Percentiles rank a stretch among this genome's conserved stretches.
phyloP scores from a whole-genome alignment of 2,888 invertebrate species.

The Syrphus vitripennis region DNA sequence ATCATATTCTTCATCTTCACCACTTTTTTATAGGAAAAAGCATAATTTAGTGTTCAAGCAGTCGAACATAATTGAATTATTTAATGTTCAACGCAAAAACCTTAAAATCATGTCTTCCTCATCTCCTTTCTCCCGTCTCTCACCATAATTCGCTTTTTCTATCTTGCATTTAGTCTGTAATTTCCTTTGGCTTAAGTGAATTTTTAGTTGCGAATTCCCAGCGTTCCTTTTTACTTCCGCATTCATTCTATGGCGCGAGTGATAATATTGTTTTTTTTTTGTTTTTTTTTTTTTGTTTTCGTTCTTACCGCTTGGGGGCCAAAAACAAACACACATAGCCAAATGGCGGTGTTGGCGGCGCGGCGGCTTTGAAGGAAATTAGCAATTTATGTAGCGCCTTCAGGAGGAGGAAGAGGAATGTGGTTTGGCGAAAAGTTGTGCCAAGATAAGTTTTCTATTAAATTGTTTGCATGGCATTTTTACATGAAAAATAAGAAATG shows the following conservation, averaged over 20 bases:
- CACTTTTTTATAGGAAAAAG: not conserved
- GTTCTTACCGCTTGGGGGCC: not conserved
- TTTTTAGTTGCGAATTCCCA: conserved; percentile 58
- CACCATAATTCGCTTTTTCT: not conserved
- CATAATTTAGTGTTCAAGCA: conserved; percentile 62
- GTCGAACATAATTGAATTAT: conserved; percentile 69
- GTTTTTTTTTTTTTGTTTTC: not conserved
- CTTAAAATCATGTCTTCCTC: conserved; percentile 27
- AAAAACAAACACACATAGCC: not conserved
- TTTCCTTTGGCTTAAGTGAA: conserved; percentile 67
- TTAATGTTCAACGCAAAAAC: conserved; percentile 42
- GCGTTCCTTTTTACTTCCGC: conserved; percentile 63
- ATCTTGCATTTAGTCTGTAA: conserved; percentile 44
- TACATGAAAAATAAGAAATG: conserved; percentile 12
- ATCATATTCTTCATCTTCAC: too few species aligned
- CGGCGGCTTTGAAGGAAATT: conserved; percentile 50
- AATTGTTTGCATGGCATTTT: conserved; percentile 42
- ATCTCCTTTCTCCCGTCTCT: too few species aligned
- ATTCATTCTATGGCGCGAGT: conserved; percentile 31
- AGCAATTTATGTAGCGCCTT: conserved; percentile 59
- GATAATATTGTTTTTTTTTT: conserved; percentile 25
- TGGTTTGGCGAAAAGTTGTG: conserved; percentile 55
- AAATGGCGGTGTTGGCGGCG: not conserved
- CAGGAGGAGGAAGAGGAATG: conserved; percentile 24
- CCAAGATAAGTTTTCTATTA: conserved; percentile 68